Conservation (phyloP, 2,113 vertebrate genomes). For the Silurus meridionalis region DNA sequence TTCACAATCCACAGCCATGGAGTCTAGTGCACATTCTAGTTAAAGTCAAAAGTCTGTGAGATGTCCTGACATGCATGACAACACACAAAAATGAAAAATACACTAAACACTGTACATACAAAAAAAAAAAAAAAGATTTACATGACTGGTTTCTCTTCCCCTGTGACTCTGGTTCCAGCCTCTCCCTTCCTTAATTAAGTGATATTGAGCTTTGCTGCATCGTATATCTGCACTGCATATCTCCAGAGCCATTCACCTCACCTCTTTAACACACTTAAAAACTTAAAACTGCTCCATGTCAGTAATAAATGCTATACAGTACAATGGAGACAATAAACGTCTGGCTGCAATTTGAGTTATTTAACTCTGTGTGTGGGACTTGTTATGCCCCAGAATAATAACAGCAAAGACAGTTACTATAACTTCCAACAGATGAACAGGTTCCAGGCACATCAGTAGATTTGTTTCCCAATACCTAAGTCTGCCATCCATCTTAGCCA, state of each 20-base stretch:
- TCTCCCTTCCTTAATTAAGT: slow-evolving; percentile 55
- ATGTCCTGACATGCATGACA: slow-evolving; percentile 30
- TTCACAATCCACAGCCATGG: slow-evolving; percentile 41
- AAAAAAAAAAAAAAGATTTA: slow-evolving; percentile 24
- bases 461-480: slow-evolving; percentile 76
- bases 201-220: slow-evolving; percentile 22
- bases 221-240: slow-evolving; percentile 1
- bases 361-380: background rate
- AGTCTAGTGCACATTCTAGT: slow-evolving; percentile 26
- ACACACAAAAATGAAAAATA: background rate
- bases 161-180: slow-evolving; percentile 41
- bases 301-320: background rate
- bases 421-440: background rate
- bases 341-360: background rate
- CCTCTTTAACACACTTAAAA: background rate
- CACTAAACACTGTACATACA: background rate
- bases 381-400: background rate
- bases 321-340: background rate
- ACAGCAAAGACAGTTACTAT: background rate
- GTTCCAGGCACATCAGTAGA: background rate
- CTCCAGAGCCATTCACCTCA: background rate
- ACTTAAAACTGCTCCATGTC: background rate
- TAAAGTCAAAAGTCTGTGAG: slow-evolving; percentile 23
- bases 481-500: slow-evolving; percentile 93
- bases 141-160: slow-evolving; percentile 36